phyloP scores from a whole-genome alignment of 2,797 vertebrate species.

The Podarcis siculus region DNA sequence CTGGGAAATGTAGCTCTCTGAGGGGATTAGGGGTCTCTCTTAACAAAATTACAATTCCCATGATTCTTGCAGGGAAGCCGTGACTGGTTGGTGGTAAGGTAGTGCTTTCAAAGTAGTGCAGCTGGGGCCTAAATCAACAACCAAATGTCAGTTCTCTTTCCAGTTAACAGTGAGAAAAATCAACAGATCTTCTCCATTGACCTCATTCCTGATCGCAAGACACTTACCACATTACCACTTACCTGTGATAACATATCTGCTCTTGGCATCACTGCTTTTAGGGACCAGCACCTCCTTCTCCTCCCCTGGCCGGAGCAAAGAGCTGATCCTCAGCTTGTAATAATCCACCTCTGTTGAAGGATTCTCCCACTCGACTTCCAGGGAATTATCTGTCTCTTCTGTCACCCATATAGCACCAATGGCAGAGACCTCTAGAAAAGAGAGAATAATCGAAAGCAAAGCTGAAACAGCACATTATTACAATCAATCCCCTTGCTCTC shows the following conservation, averaged over 20 bases:
- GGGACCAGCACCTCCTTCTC: slow-evolving; percentile 77
- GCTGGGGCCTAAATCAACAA: neutral
- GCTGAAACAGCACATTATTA: neutral
- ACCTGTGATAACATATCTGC: slow-evolving; percentile 86
- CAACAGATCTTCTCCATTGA: neutral
- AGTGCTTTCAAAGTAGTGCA: too few species aligned
- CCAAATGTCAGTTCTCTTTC: neutral
- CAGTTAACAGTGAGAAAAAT: neutral
- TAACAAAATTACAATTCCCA: too few species aligned
- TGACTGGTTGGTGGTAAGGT: too few species aligned
- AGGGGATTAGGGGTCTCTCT: too few species aligned
- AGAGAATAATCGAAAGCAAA: neutral
- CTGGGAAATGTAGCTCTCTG: too few species aligned
- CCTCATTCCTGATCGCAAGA: neutral
- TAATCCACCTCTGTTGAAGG: slow-evolving; percentile 82
- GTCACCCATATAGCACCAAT: slow-evolving; percentile 81
- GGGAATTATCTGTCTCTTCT: slow-evolving; percentile 85
- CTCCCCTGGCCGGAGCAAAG: slow-evolving; percentile 75
- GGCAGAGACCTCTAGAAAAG: slow-evolving; percentile 75
- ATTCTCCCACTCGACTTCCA: slow-evolving; percentile 92
- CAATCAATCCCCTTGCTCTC: neutral
- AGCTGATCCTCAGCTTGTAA: slow-evolving; percentile 84
- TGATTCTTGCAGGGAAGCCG: too few species aligned
- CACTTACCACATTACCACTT: slow-evolving; percentile 39
- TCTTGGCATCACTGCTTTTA: slow-evolving; percentile 85